phyloP scores from a whole-genome alignment of 2,888 invertebrate species.

The Oxytorus armatus region DNA sequence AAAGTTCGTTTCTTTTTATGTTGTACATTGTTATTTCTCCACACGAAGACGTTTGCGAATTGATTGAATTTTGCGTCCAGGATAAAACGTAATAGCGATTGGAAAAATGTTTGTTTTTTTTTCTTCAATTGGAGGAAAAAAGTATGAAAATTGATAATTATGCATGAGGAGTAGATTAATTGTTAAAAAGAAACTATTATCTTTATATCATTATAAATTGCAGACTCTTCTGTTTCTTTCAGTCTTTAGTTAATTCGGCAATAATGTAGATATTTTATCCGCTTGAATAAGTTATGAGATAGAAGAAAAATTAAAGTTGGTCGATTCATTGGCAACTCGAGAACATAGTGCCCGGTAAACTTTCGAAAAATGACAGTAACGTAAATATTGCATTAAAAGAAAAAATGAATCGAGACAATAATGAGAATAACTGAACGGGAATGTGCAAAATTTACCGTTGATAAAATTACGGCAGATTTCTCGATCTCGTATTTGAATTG shows the following conservation, averaged over 20 bases:
- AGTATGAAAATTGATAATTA: background rate
- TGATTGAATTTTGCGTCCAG: background rate
- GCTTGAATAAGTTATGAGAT: background rate
- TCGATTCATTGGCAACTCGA: constrained; percentile 48
- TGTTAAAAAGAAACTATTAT: no score
- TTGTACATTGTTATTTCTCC: background rate
- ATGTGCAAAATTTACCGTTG: background rate
- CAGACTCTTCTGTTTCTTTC: constrained; percentile 42
- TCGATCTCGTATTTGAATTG: constrained; percentile 4
- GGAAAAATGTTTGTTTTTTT: background rate
- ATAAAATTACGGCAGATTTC: background rate
- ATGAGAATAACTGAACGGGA: background rate
- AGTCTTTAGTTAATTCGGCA: constrained; percentile 57
- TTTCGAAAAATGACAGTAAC: background rate
- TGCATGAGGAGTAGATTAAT: background rate
- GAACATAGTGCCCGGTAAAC: constrained; percentile 31
- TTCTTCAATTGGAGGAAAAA: background rate
- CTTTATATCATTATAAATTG: constrained; percentile 39
- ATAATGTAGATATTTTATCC: constrained; percentile 17
- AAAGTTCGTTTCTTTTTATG: constrained; percentile 1
- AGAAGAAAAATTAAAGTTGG: constrained; percentile 20
- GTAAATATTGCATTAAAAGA: background rate
- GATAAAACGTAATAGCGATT: background rate
- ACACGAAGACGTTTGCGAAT: background rate
- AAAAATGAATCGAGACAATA: constrained; percentile 1